phyloP scores from a whole-genome alignment of 2,888 invertebrate genomes.

The Sicus ferrugineus region DNA sequence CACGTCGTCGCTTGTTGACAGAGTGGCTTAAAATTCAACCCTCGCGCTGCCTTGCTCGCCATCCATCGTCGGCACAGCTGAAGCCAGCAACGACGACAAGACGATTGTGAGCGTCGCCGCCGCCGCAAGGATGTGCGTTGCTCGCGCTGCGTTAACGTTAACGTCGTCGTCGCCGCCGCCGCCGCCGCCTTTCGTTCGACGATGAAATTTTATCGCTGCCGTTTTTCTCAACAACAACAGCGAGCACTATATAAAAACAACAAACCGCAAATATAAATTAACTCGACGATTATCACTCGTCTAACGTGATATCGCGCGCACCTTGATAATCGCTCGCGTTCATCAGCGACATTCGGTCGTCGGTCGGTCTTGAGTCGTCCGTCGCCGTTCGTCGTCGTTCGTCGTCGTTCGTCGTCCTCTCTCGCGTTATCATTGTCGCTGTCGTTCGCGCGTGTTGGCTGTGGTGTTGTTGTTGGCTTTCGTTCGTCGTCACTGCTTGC shows the following conservation, averaged over 20 bases:
- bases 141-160: neutral
- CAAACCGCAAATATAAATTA: slow-evolving; percentile 35
- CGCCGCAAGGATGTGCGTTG: neutral
- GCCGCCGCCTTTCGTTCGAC: slow-evolving; percentile 35
- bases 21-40: neutral
- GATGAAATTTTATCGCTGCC: slow-evolving; percentile 44
- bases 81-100: no score
- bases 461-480: neutral
- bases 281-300: slow-evolving; percentile 14
- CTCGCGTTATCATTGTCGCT: neutral
- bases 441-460: neutral
- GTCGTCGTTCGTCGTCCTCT: neutral
- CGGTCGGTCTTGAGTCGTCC: neutral
- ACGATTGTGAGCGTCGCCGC: neutral
- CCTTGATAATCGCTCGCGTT: neutral
- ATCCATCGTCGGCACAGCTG: neutral
- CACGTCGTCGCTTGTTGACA: slow-evolving; percentile 4
- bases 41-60: neutral
- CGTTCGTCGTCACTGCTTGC: slow-evolving; percentile 20
- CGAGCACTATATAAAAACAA: slow-evolving; percentile 15
- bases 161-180: neutral
- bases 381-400: neutral
- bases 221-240: slow-evolving; percentile 34
- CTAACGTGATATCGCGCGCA: neutral
- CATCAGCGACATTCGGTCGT: neutral